Evolutionary conservation across 2,888 invertebrate genomes (phyloP), one percentile per base, ranked within the genome.

Genomic region (Ganaspis brasiliensis): DNA sequence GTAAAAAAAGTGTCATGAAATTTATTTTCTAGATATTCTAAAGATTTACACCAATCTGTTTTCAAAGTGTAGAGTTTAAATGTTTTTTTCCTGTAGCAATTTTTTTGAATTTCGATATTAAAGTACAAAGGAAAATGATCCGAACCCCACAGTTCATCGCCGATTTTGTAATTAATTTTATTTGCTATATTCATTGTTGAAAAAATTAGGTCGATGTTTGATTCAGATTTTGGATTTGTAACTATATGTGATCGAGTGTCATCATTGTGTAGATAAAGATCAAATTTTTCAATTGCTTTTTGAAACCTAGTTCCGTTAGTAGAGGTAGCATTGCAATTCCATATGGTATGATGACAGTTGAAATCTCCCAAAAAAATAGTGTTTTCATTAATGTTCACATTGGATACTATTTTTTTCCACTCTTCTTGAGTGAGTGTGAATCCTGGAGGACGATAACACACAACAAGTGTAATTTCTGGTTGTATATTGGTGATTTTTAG

Each of bases 151-250:
- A 73, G 61, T 56, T 79, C 79, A 52, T 76, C 71, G 12, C 40
- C n/a, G 6, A 71, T 21, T 14, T 9, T 45, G 19, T 71, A n/a
- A 35, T 70, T 49, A 12, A 79, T 59, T 71, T 70, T 76, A 52
- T 74, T 61, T 8, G 59, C 37, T 6, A 76, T 2, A 45, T 59
- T 49, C 6, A 37, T 9, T 2, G 73, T 45, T 9, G 75, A 73
- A 2, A 79, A 55, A 12, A 79, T 57, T 6, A 79, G 37, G 52
- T 79, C 75, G 9, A 79, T 40, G 49, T 79, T 79, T 0, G 76
- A 79, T 21, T 21, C 12, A 6, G 12, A 70, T 12, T 45, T 24
- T n/a, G 10, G 8, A 21, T 40, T 12, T 10, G 35, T 4, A 26
- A 75, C 74, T 5, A 78, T 8, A 40, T 77, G 71, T 5, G 78